Conservation (phyloP, 2,888 invertebrate species). For the Ametastegia equiseti region DNA sequence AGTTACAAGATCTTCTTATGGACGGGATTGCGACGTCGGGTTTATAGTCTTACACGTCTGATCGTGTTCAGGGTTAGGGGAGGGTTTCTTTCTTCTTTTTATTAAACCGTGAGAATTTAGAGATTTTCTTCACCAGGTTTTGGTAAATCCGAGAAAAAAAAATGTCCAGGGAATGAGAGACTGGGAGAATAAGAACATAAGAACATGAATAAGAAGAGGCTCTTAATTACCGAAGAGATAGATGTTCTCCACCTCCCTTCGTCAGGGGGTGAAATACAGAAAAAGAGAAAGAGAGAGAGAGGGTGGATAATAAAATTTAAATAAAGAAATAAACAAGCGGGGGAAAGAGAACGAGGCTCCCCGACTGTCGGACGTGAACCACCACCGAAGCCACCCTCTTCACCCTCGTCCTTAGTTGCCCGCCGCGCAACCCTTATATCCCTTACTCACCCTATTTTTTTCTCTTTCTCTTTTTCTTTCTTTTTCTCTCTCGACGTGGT, state of each 20-base stretch:
- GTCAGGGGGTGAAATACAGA: slow-evolving; percentile 9
- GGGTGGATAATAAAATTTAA: slow-evolving; percentile 74
- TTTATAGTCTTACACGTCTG: too few species aligned
- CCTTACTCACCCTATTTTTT: background rate
- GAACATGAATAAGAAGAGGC: background rate
- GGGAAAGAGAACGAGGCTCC: slow-evolving; percentile 52
- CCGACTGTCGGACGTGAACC: slow-evolving; percentile 50
- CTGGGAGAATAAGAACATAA: background rate
- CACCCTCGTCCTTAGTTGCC: slow-evolving; percentile 66
- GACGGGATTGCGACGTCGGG: too few species aligned
- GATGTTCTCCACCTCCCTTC: background rate
- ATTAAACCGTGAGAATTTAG: too few species aligned
- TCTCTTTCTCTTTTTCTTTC: slow-evolving; percentile 42
- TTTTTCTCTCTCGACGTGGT: slow-evolving; percentile 11
- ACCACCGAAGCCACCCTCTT: too few species aligned
- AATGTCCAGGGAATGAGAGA: background rate
- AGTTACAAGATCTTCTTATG: too few species aligned
- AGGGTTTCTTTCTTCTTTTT: too few species aligned
- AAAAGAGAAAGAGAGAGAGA: slow-evolving; percentile 58
- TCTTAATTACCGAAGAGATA: slow-evolving; percentile 8
- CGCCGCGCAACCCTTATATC: slow-evolving; percentile 72
- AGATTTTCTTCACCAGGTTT: background rate
- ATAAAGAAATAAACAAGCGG: slow-evolving; percentile 63
- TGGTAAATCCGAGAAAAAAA: background rate
- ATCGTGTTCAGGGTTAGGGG: too few species aligned